A percentile compares a stretch with the other conserved stretches of the same genome.
Evolutionary conservation across 2,888 invertebrate species (phyloP).

Genomic region (Pammene fasciana): DNA sequence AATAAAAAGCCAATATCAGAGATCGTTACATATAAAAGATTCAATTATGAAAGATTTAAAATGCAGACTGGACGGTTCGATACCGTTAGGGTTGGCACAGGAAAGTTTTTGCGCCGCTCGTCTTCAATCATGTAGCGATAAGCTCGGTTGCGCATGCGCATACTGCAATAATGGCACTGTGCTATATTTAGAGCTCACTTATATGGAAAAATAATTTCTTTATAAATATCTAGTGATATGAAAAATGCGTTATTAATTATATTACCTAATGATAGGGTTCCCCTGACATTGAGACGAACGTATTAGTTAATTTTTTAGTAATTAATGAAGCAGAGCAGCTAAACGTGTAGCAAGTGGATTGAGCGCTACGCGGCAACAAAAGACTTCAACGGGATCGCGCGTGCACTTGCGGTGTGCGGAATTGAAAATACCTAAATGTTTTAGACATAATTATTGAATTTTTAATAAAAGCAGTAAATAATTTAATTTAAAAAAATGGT

Average conservation of each 20-base stretch:
- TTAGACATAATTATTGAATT: too few relatives aligned
- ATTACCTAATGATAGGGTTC: neutral
- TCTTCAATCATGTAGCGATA: constrained; percentile 59
- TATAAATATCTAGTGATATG: neutral
- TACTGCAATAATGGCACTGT: constrained; percentile 62
- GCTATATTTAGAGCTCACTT: constrained; percentile 74
- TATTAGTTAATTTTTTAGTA: neutral
- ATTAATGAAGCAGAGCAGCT: neutral
- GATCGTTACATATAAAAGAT: constrained; percentile 9
- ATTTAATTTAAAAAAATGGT: too few relatives aligned
- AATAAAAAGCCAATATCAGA: too few relatives aligned
- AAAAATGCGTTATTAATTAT: neutral
- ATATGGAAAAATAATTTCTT: constrained; percentile 50
- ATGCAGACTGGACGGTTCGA: constrained; percentile 26
- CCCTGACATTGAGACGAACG: neutral
- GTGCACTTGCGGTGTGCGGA: constrained; percentile 20
- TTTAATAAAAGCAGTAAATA: too few relatives aligned
- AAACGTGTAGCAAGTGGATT: neutral
- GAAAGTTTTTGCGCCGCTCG: constrained; percentile 38
- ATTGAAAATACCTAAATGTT: neutral
- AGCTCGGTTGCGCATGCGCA: constrained; percentile 74
- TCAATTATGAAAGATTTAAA: constrained; percentile 26
- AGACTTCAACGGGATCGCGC: constrained; percentile 52
- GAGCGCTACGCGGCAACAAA: constrained; percentile 43
- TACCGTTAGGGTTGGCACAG: constrained; percentile 42